phyloP scores from a whole-genome alignment of 2,797 vertebrate genomes.

The Scyliorhinus canicula region DNA sequence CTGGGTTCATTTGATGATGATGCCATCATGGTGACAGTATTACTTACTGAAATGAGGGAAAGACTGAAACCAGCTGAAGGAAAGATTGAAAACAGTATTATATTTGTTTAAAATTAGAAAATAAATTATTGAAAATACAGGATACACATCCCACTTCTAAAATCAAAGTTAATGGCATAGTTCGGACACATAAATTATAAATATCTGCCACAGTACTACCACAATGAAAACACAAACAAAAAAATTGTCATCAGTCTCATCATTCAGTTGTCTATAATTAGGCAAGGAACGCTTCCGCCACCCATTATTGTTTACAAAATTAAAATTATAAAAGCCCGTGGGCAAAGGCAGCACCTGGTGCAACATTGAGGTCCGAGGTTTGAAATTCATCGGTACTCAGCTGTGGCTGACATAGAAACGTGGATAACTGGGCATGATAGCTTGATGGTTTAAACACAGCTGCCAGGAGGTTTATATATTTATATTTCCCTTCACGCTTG shows the following conservation, averaged over 20 bases:
- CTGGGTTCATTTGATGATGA: not conserved
- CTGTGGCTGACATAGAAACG: not conserved
- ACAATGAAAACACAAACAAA: not conserved
- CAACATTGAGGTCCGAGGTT: not conserved
- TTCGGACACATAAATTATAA: not conserved
- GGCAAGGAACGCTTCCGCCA: not conserved
- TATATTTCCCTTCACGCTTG: too few relatives aligned
- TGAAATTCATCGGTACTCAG: not conserved
- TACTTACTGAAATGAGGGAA: not conserved
- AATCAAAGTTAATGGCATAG: not conserved
- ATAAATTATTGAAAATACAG: not conserved
- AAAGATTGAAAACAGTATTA: not conserved
- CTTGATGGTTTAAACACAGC: too few relatives aligned
- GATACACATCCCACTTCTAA: not conserved
- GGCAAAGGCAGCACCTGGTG: not conserved
- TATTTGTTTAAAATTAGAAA: slow-evolving; percentile 15
- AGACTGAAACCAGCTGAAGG: not conserved
- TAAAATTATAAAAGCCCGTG: not conserved
- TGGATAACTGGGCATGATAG: not conserved
- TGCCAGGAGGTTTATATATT: too few relatives aligned
- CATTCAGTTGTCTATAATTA: not conserved
- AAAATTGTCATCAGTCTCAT: not conserved
- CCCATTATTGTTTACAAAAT: not conserved
- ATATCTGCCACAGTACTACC: not conserved
- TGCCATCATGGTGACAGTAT: not conserved